These are phyloP conservation scores for Heliconius aoede DNA, from an alignment of 2,888 invertebrate species.

Conservation along the genomic window DNA sequence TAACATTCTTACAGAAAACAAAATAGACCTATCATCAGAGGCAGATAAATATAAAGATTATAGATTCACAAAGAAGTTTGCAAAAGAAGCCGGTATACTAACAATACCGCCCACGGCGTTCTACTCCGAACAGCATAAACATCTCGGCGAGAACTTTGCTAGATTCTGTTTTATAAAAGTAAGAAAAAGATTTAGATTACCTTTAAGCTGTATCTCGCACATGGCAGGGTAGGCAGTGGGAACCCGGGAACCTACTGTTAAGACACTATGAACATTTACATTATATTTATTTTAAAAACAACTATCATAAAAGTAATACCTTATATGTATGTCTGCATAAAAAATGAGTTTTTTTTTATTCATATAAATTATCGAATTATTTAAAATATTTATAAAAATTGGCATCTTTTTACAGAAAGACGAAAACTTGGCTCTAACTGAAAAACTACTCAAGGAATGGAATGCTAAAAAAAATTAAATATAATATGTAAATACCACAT, in stretches of 20 bases:
- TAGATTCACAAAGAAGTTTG: slow-evolving; percentile 97
- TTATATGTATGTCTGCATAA: too few relatives aligned
- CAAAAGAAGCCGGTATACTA: slow-evolving; percentile 94
- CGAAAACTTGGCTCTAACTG: slow-evolving; percentile 87
- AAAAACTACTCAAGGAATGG: slow-evolving; percentile 86
- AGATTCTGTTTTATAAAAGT: slow-evolving; percentile 98
- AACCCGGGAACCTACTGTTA: too few relatives aligned
- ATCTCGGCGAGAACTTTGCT: slow-evolving; percentile 92
- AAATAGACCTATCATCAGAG: slow-evolving; percentile 88
- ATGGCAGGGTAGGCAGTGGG: background rate
- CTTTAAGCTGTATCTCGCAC: background rate
- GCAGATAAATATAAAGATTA: slow-evolving; percentile 92
- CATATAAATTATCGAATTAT: too few relatives aligned
- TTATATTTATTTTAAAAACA: too few relatives aligned
- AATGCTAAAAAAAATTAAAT: slow-evolving; percentile 58
- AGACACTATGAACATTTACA: too few relatives aligned
- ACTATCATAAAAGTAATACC: too few relatives aligned
- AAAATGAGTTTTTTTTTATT: too few relatives aligned
- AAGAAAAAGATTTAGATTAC: slow-evolving; percentile 18
- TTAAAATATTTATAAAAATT: background rate
- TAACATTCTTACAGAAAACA: slow-evolving; percentile 73
- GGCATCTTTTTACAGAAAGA: slow-evolving; percentile 85
- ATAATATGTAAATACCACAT: slow-evolving; percentile 34
- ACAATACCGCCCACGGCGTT: slow-evolving; percentile 98
- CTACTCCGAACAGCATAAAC: slow-evolving; percentile 91